These are phyloP conservation scores for Sphaeramia orbicularis DNA, from an alignment of 2,797 vertebrate species.

Conservation along the genomic window DNA sequence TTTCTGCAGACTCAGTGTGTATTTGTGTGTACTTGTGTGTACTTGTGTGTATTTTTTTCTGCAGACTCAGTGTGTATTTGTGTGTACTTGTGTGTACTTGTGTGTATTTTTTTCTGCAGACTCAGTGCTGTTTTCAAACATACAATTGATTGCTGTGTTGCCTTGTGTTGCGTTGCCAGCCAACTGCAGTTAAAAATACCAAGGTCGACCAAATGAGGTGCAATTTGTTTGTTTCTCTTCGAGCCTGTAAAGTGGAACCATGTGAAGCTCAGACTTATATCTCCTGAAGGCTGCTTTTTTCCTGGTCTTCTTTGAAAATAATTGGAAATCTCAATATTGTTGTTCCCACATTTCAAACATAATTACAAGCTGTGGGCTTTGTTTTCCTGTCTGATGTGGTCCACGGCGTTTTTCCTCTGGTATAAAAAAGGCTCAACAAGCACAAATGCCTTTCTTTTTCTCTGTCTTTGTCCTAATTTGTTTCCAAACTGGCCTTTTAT, in stretches of 20 bases:
- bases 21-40: no score
- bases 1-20: no score
- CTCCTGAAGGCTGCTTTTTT: conserved; percentile 70
- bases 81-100: no score
- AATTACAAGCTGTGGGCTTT: conserved; percentile 82
- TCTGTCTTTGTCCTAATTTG: conserved; percentile 61
- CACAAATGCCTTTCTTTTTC: conserved; percentile 61
- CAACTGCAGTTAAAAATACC: conserved; percentile 85
- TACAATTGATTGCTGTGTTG: conserved; percentile 83
- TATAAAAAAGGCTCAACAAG: conserved; percentile 63
- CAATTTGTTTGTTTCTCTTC: conserved; percentile 90
- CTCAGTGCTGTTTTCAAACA: conserved; percentile 75
- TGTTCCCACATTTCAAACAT: conserved; percentile 83
- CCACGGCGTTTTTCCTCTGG: conserved; percentile 56
- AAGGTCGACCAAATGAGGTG: conserved; percentile 84
- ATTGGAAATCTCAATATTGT: no score
- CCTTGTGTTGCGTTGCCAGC: no score
- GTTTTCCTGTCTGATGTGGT: conserved; percentile 82
- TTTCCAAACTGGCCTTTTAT: conserved; percentile 60
- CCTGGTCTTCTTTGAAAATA: conserved; percentile 71
- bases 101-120: no score
- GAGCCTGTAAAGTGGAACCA: conserved; percentile 87
- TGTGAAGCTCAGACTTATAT: conserved; percentile 81
- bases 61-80: no score
- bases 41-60: no score